A percentile compares a stretch with the other conserved stretches of the same genome.
phyloP scores from a whole-genome alignment of 2,797 vertebrate species.

The Xyrichtys novacula region DNA sequence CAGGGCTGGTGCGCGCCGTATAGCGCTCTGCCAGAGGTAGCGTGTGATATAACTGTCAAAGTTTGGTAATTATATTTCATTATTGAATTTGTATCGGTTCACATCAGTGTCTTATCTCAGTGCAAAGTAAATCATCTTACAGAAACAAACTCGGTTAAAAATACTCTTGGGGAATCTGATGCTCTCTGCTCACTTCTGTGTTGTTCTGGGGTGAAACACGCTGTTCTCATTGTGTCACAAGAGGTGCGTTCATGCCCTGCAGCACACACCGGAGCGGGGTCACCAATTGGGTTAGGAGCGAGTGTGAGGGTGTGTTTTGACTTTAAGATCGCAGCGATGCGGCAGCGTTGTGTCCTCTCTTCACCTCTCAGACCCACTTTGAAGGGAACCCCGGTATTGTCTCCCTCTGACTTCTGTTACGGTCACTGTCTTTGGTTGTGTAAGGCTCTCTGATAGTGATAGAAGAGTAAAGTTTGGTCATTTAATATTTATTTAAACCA shows the following conservation, averaged over 20 bases:
- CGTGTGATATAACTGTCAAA: conserved; percentile 5
- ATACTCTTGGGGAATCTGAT: not conserved
- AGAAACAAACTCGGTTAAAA: conserved; percentile 21
- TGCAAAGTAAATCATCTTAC: conserved; percentile 18
- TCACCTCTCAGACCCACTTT: conserved; percentile 45
- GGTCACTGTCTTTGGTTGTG: conserved; percentile 37
- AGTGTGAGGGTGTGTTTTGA: conserved; percentile 46
- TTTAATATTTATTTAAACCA: too few species aligned
- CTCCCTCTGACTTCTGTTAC: conserved; percentile 48
- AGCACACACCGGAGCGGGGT: conserved; percentile 2
- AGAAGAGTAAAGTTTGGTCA: too few species aligned
- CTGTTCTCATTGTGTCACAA: conserved; percentile 69
- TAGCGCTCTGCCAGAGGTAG: conserved; percentile 21
- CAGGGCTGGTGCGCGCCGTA: not conserved
- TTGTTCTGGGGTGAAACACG: not conserved
- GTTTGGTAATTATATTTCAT: conserved; percentile 43
- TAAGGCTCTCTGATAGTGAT: conserved; percentile 53
- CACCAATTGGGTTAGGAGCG: conserved; percentile 1
- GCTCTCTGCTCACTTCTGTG: conserved; percentile 11
- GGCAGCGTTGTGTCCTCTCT: conserved; percentile 7
- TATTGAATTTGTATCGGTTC: conserved; percentile 45
- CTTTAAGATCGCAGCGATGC: conserved; percentile 28
- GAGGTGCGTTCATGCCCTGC: conserved; percentile 19
- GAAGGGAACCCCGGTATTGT: conserved; percentile 16
- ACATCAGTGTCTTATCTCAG: conserved; percentile 11